A percentile compares a stretch with the other conserved stretches of the same genome.
These are phyloP conservation scores for Nasonia giraulti DNA, from an alignment of 1,140 invertebrate genomes.

Conservation along the genomic window DNA sequence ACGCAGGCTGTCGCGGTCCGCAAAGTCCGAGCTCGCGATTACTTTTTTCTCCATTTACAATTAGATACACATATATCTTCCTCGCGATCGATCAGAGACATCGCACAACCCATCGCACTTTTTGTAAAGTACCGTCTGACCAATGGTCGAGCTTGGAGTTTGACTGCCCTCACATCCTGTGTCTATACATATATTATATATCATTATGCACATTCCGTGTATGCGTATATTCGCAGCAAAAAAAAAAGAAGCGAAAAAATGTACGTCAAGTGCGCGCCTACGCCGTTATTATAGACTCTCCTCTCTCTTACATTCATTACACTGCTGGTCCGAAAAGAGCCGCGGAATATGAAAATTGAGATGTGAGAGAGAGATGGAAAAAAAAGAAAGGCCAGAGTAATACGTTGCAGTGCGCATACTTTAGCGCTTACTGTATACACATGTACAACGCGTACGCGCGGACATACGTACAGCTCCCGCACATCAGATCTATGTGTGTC, in stretches of 20 bases:
- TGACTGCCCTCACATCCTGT: slow-evolving; percentile 36
- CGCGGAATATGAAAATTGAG: background rate
- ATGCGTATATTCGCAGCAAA: background rate
- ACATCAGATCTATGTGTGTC: background rate
- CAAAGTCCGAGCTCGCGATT: slow-evolving; percentile 40
- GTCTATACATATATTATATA: background rate
- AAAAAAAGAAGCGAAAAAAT: background rate
- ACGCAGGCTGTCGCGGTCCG: slow-evolving; percentile 34
- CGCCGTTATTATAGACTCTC: slow-evolving; percentile 16
- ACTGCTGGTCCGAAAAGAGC: background rate
- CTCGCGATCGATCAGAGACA: background rate
- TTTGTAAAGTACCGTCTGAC: background rate
- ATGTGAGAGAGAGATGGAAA: background rate
- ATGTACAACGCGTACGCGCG: slow-evolving; percentile 51
- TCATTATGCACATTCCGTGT: slow-evolving; percentile 50
- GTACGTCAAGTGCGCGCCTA: slow-evolving; percentile 32
- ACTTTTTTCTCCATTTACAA: background rate
- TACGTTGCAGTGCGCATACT: slow-evolving; percentile 28
- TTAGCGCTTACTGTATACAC: slow-evolving; percentile 52
- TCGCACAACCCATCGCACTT: background rate
- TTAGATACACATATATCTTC: background rate
- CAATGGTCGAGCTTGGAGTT: slow-evolving; percentile 36
- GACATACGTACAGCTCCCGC: slow-evolving; percentile 54
- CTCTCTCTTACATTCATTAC: slow-evolving; percentile 25
- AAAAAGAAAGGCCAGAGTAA: slow-evolving; percentile 28